Evolutionary conservation across 2,888 invertebrate species (phyloP), one percentile per base, ranked within the genome.

Genomic region (Lucinisca nassula): DNA sequence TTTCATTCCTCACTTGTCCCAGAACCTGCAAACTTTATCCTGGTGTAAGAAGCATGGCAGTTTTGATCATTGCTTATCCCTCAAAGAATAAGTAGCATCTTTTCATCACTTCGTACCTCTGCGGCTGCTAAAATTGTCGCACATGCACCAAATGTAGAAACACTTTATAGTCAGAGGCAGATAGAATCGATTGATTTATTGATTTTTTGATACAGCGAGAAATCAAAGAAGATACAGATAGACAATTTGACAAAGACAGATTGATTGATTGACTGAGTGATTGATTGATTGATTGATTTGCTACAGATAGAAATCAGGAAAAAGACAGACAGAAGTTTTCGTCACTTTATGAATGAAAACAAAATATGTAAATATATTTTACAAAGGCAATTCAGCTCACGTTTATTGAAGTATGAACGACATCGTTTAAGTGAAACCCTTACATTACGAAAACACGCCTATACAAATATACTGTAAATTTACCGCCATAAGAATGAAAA

Each of bases 211-310:
- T n/a, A 30, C 4, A n/a, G 4, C 17, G 10, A 30, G 70, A 35
- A 30, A 27, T 21, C n/a, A n/a, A n/a, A n/a, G 70, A 30, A 21
- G 70, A 70, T 27, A 32, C 70, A 6, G 70, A 32, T 8, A 70
- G 24, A 6, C 55, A 55, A 12, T 12, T 21, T n/a, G 55, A n/a
- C 10, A 55, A 12, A 24, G 32, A 67, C 35, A 35, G 67, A 67
- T 67, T 17, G 67, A 67, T 67, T 6, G 67, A 67, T 67, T 6
- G 67, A 67, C 35, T 6, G 67, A 67, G 21, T 6, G 67, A 67
- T 67, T 6, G 67, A 67, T 67, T 17, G 67, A 67, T 67, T 35
- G 67, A 67, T 67, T 35, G 67, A 67, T 67, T 67, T 35, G 67
- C 32, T 67, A 67, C 35, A 67, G 32, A 67, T 32, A 67, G 32